Base-by-base conservation (phyloP, 2,113 vertebrate species). In the Rhinogobius similis region DNA sequence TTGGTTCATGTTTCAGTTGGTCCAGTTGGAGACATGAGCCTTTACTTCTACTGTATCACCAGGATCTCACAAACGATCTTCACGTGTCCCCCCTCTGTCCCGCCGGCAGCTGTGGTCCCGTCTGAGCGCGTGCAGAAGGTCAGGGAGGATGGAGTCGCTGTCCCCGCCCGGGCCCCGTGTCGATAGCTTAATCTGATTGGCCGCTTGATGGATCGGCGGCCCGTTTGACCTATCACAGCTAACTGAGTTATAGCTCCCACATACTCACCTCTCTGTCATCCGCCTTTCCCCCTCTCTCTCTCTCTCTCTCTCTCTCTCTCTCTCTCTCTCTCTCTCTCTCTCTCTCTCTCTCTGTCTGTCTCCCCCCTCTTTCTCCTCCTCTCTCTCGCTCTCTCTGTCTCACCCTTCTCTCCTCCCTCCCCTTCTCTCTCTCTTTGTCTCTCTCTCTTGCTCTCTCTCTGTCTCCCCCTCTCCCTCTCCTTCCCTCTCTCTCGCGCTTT, bases 131-230 rank as follows among this genome's bases (percentile, higher is more conserved):
- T 67, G 72, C 64, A 78, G 83, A 90, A 86, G 86, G 86, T 84
- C 82, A 84, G 64, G 56, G 75, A 32, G 73, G 83, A 89, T 81
- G 85, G 32, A 36, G 9, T 36, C 32, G 9, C 66, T 76, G 85
- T 74, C 76, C 70, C 48, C 67, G 70, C 65, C 74, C 73, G 72
- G 73, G 75, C 79, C 77, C n/a, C 76, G 88, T 86, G 86, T 89
- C 87, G 71, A 90, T 90, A 81, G 85, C 43, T 18, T 90, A 89
- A 91, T 90, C 88, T 78, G 67, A 91, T 91, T 90, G 86, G 85
- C 53, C 14, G 27, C 68, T 63, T 89, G 87, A 90, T 84, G 87
- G 87, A 90, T 91, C 59, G 83, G 78, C 55, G 77, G 82, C 83
- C 84, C 84, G 78, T 84, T 88, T 90, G 90, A 89, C 88, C 87